These are phyloP conservation scores for Automeris io DNA, from an alignment of 2,888 invertebrate genomes.

Conservation along the genomic window DNA sequence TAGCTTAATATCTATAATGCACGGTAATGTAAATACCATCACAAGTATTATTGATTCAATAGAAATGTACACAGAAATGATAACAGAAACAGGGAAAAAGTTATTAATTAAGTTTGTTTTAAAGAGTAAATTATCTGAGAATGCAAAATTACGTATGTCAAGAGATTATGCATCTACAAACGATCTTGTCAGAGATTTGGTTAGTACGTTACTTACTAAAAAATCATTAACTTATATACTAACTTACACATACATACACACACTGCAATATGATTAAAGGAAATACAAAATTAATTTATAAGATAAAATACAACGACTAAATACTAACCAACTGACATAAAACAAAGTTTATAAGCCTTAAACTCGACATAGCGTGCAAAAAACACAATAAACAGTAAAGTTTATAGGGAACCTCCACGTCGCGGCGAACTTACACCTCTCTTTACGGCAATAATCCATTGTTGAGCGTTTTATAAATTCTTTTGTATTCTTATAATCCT, in stretches of 20 bases:
- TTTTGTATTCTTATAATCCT: constrained; percentile 35
- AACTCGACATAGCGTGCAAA: constrained; percentile 36
- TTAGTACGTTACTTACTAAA: constrained; percentile 7
- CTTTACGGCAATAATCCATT: constrained; percentile 64
- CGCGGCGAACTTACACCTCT: constrained; percentile 37
- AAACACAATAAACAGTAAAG: constrained; percentile 56
- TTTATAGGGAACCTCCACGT: constrained; percentile 42
- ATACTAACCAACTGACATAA: constrained; percentile 14
- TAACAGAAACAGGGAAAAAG: background rate
- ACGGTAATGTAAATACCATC: constrained; percentile 5
- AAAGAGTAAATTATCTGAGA: constrained; percentile 11
- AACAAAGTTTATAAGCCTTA: constrained; percentile 24
- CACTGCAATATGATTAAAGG: too few relatives aligned
- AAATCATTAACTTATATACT: constrained; percentile 11
- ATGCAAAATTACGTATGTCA: constrained; percentile 4
- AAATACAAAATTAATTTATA: too few relatives aligned
- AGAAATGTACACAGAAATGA: constrained; percentile 9
- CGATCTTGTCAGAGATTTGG: constrained; percentile 9
- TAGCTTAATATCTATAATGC: constrained; percentile 10
- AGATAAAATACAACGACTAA: constrained; percentile 4
- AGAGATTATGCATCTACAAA: constrained; percentile 6
- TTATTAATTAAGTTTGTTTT: constrained; percentile 15
- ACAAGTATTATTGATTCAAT: constrained; percentile 7
- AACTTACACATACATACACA: too few relatives aligned
- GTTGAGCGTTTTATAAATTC: constrained; percentile 50